These are phyloP conservation scores for Pristionchus entomophagus DNA, from an alignment of 2,888 invertebrate species.

Conservation along the genomic window DNA sequence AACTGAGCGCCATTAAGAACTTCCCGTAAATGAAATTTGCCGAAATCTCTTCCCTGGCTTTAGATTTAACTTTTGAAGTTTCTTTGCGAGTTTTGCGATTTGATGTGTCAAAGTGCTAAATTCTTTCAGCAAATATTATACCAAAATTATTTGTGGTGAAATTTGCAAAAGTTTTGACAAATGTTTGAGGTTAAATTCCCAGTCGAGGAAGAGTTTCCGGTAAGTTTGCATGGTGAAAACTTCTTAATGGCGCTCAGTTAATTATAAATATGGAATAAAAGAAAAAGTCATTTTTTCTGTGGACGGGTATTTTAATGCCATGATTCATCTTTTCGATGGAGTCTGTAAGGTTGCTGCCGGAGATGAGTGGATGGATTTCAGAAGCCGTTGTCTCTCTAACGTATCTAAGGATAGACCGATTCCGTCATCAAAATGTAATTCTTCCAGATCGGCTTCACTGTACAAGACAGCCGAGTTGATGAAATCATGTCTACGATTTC, in stretches of 20 bases:
- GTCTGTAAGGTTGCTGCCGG: neutral
- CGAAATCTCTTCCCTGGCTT: neutral
- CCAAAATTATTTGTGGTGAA: too few species aligned
- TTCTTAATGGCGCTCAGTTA: too few species aligned
- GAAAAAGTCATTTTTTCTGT: neutral
- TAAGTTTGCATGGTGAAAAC: too few species aligned
- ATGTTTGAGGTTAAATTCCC: neutral
- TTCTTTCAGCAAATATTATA: too few species aligned
- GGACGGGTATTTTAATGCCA: neutral
- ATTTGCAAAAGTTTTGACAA: too few species aligned
- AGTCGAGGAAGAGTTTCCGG: too few species aligned
- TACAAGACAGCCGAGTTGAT: neutral
- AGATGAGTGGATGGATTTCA: neutral
- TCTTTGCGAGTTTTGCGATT: too few species aligned
- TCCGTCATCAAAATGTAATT: neutral
- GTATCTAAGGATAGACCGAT: neutral
- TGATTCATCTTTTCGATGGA: neutral
- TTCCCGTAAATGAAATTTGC: too few species aligned
- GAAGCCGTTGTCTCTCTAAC: neutral
- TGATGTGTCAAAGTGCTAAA: too few species aligned
- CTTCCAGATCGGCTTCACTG: neutral
- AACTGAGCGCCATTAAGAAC: too few species aligned
- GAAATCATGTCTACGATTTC: neutral
- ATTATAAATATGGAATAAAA: too few species aligned
- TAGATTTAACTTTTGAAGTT: neutral